A percentile compares a stretch with the other conserved stretches of the same genome.
Evolutionary conservation across 2,113 vertebrate species (phyloP).

Genomic region (Brachypodius melanocephalos): DNA sequence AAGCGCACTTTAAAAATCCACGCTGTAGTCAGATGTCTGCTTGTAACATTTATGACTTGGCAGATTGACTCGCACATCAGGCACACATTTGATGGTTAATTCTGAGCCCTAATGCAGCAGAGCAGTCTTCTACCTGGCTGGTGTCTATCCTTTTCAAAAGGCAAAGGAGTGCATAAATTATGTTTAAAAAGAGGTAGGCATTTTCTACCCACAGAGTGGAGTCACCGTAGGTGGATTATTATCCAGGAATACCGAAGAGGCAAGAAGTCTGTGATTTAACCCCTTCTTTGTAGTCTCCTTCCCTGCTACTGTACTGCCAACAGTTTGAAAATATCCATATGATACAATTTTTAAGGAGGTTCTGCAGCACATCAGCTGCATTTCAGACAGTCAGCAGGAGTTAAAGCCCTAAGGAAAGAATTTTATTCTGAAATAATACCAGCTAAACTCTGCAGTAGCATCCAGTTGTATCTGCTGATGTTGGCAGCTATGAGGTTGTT

Average conservation of each 20-base stretch:
- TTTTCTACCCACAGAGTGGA: conserved; percentile 55
- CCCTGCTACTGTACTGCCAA: not conserved
- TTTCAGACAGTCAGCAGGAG: conserved; percentile 1
- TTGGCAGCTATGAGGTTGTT: not conserved
- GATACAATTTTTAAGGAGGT: not conserved
- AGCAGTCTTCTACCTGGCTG: conserved; percentile 55
- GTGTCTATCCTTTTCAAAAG: conserved; percentile 59
- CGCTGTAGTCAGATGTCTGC: conserved; percentile 26
- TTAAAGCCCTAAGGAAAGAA: not conserved
- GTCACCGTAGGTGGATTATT: conserved; percentile 63
- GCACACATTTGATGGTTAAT: conserved; percentile 42
- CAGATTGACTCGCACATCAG: conserved; percentile 44
- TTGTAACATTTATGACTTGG: conserved; percentile 23
- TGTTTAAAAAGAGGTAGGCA: conserved; percentile 55
- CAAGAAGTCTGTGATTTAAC: conserved; percentile 58
- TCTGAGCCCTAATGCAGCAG: conserved; percentile 37
- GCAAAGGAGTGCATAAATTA: conserved; percentile 64
- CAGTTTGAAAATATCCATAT: not conserved
- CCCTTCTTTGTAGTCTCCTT: conserved; percentile 32
- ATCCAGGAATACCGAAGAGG: conserved; percentile 43
- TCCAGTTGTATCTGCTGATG: not conserved
- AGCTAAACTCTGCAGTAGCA: not conserved
- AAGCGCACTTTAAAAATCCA: not conserved
- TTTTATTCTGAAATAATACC: not conserved
- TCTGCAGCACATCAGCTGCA: not conserved